Conservation (phyloP, 2,797 vertebrate genomes). For the Odontamblyopus lacepedii region DNA sequence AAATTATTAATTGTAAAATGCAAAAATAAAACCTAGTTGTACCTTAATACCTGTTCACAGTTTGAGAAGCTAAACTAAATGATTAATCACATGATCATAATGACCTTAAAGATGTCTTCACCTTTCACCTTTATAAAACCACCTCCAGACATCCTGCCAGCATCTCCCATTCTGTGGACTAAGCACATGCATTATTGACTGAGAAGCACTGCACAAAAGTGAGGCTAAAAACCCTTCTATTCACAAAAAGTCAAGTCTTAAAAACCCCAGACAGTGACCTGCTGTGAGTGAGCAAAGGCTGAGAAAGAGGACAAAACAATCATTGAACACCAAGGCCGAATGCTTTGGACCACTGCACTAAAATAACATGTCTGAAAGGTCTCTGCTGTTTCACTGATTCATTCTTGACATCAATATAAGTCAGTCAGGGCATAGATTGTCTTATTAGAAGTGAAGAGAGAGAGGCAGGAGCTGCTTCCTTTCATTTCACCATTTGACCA, state of each 20-base stretch:
- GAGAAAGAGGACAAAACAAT: constrained; percentile 42
- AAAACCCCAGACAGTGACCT: constrained; percentile 36
- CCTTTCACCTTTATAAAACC: too few species aligned
- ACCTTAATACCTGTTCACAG: too few species aligned
- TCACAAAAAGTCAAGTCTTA: constrained; percentile 34
- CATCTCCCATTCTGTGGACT: constrained; percentile 36
- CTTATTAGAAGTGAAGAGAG: too few species aligned
- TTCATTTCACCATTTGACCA: not conserved
- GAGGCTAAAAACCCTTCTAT: constrained; percentile 31
- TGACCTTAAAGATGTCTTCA: too few species aligned
- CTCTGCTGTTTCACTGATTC: constrained; percentile 39
- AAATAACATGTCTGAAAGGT: constrained; percentile 52
- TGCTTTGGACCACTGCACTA: constrained; percentile 19
- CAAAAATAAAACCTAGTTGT: too few species aligned
- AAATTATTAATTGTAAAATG: too few species aligned
- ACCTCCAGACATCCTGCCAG: constrained; percentile 23
- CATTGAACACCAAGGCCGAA: constrained; percentile 41
- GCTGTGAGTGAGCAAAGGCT: constrained; percentile 45
- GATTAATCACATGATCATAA: too few species aligned
- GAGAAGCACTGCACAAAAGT: constrained; percentile 37
- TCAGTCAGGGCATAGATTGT: not conserved
- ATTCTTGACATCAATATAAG: constrained; percentile 45
- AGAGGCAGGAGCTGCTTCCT: not conserved
- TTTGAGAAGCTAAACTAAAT: too few species aligned
- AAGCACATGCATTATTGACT: constrained; percentile 59